Evolutionary conservation across 2,113 vertebrate genomes (phyloP), one percentile per base, ranked within the genome.

Genomic region (Melospiza melodia): DNA sequence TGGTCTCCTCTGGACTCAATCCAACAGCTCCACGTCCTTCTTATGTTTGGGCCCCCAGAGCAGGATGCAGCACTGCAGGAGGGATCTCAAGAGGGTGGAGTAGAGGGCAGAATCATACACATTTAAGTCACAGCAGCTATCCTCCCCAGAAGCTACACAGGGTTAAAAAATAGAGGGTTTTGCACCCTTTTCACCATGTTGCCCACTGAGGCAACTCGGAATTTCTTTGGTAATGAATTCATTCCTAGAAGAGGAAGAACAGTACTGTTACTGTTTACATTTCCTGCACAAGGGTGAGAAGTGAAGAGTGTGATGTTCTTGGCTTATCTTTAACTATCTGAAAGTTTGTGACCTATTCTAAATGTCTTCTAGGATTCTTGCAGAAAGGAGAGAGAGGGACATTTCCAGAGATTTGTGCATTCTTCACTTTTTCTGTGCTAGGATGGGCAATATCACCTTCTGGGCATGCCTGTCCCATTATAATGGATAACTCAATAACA

Each of bases 91-190:
- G 69, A 30, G 28, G 31, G 20, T 25, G 21, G 11, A 83, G 11
- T 3, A 41, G 55, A 83, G 15, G n/a, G 14, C 35, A 69, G 35
- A 69, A 62, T 46, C n/a, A 85, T 0, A 0, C n/a, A 69, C 33
- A 30, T 12, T 20, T 69, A 68, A 82, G 71, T 66, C 1, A 3
- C 11, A 62, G 25, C 14, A 87, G 20, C 18, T 28, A 46, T 58
- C 7, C 28, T 49, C 46, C 12, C 0, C 37, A 66, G n/a, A 88
- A 93, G 37, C 15, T 41, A 51, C 8, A 76, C 6, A 57, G 16
- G 15, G 15, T 75, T 90, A 65, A 79, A 82, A 84, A 24, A 24
- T 3, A 22, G 15, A 9, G 11, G 73, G 8, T 14, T n/a, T 72
- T 84, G 2, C 37, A 59, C 23, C 5, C 12, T 63, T 81, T 61